A percentile compares a stretch with the other conserved stretches of the same genome.
These are phyloP conservation scores for Eudasyphora cyanicolor DNA, from an alignment of 2,888 invertebrate genomes.

Conservation along the genomic window DNA sequence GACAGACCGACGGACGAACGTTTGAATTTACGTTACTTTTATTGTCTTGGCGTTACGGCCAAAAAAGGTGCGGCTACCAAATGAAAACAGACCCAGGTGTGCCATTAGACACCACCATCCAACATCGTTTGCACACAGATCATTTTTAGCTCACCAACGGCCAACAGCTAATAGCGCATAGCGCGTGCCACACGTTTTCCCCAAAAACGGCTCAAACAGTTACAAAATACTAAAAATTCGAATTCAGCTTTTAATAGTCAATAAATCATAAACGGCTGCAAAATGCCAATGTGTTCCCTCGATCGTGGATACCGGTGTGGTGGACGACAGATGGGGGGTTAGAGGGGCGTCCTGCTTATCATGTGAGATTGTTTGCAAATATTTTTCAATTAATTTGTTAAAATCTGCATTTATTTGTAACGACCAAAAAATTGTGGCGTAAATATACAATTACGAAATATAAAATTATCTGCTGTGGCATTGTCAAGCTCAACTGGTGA, in stretches of 20 bases:
- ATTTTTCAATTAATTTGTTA: conserved; percentile 54
- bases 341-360: neutral
- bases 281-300: conserved; percentile 40
- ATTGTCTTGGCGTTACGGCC: conserved; percentile 37
- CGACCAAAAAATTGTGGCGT: neutral
- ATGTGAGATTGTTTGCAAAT: neutral
- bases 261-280: conserved; percentile 56
- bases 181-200: conserved; percentile 58
- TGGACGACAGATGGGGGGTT: too few relatives aligned
- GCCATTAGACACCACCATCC: conserved; percentile 54
- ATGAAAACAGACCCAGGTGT: conserved; percentile 57
- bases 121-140: conserved; percentile 61
- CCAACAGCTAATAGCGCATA: too few relatives aligned
- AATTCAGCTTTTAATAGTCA: neutral
- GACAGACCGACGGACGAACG: neutral
- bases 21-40: neutral
- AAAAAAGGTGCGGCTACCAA: conserved; percentile 62
- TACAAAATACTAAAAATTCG: neutral
- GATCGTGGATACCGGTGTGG: too few relatives aligned
- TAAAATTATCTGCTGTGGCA: neutral
- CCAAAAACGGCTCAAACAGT: conserved; percentile 10
- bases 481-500: neutral
- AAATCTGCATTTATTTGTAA: conserved; percentile 21
- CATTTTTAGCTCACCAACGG: conserved; percentile 47
- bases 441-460: neutral